phyloP scores from a whole-genome alignment of 1,140 invertebrate species.

The Cydia splendana region DNA sequence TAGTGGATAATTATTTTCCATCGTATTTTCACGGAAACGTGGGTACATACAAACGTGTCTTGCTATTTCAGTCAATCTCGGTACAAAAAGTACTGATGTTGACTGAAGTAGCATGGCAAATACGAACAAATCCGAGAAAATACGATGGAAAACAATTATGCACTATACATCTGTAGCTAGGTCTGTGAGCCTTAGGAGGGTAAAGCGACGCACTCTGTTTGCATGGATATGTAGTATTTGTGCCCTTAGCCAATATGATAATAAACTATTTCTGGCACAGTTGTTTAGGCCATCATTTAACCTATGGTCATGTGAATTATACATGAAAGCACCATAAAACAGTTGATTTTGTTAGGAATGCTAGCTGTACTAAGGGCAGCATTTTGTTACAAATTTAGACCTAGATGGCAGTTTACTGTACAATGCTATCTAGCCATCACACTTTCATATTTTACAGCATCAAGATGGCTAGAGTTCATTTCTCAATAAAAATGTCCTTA shows the following conservation, averaged over 20 bases:
- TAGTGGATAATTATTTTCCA: no score
- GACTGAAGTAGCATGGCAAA: no score
- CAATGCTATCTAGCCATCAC: not conserved
- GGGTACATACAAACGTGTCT: no score
- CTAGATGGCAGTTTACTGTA: not conserved
- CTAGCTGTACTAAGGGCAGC: not conserved
- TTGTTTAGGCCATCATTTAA: slow-evolving; percentile 8
- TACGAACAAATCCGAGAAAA: no score
- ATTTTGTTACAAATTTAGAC: not conserved
- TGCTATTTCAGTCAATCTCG: no score
- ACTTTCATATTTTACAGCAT: not conserved
- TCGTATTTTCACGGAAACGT: no score
- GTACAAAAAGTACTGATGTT: no score
- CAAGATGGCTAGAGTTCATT: no score
- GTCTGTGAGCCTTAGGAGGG: no score
- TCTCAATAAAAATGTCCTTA: not conserved
- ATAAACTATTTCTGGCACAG: not conserved
- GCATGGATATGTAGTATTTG: not conserved
- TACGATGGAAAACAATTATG: no score
- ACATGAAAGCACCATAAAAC: not conserved
- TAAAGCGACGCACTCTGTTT: not conserved
- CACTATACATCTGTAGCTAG: no score
- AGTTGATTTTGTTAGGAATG: slow-evolving; percentile 6
- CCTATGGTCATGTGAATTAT: not conserved
- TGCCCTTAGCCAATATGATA: not conserved